Evolutionary conservation across 2,797 vertebrate species (phyloP), one percentile per base, ranked within the genome.

Genomic region (Sebastes hubbsi): DNA sequence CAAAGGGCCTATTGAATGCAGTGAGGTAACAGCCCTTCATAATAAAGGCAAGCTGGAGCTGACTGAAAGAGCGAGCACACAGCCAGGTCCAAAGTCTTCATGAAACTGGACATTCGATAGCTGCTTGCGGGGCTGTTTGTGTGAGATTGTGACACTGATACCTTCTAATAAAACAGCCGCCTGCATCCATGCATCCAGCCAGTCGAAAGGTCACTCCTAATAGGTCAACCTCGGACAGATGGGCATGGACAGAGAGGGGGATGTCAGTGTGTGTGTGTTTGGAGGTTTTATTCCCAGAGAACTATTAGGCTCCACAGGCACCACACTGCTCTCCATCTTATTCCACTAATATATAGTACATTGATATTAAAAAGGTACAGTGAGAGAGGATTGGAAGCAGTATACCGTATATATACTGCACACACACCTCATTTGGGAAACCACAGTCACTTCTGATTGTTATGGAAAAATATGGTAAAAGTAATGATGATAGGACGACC

Each of bases 61-160:
- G 49, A 89, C 89, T 89, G 91, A 95, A 92, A 94, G 92, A 90
- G 86, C 77, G 87, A 87, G 80, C 86, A 83, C 70, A 90, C 91
- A 87, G 72, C 83, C 68, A 74, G 90, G 87, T 93, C 94, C 93
- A 91, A 89, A 92, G 92, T 90, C 94, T 93, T 95, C 92, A 92
- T 91, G 89, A 95, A 94, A 90, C 88, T 82, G 94, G 96, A 96
- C 95, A 97, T 86, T 64, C 18, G 95, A 97, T 95, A 95, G 92
- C 88, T 77, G 81, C 84, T 84, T n/a, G 77, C 64, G 24, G 86
- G 79, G 74, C 87, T 80, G 89, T 90, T 89, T 90, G 87, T 76
- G 81, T 79, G 89, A 91, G 90, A 93, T 87, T 72, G 86, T 80
- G 92, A 93, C 88, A 94, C 78, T 24, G 92, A 95, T 94, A 93